Percentiles rank a stretch among this genome's conserved stretches.
Evolutionary conservation across 1,140 invertebrate species (phyloP).

Genomic region (Trichonephila clavata): DNA sequence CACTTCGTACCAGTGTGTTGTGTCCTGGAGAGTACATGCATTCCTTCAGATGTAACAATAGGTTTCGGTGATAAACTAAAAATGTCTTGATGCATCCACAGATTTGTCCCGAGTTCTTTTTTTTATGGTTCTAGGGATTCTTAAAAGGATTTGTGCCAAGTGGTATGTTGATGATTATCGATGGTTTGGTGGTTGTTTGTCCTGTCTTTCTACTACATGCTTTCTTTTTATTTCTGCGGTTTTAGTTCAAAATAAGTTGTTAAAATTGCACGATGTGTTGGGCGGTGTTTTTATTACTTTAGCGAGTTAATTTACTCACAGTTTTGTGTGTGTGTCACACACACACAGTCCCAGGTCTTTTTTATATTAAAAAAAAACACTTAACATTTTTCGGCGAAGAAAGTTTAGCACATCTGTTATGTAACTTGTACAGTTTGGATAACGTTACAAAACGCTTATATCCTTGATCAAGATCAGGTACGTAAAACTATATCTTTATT

Average conservation of each 20-base stretch:
- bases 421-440: no score
- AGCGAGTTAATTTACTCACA: no score
- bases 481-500: no score
- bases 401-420: no score
- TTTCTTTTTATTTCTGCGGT: not conserved
- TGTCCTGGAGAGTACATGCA: not conserved
- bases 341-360: no score
- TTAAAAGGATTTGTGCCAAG: conserved; percentile 53
- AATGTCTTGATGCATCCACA: not conserved
- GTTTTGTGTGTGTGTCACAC: no score
- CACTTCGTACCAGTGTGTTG: not conserved
- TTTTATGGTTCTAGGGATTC: conserved; percentile 38
- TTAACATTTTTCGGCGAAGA: no score
- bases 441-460: no score
- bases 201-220: not conserved
- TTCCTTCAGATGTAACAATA: conserved; percentile 16
- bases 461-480: no score
- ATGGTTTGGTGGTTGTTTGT: conserved; percentile 21
- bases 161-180: conserved; percentile 61
- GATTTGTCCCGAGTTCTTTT: not conserved
- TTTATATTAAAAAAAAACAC: no score
- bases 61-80: conserved; percentile 36
- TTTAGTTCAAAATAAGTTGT: not conserved
- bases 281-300: no score
- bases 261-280: not conserved